These are phyloP conservation scores for Branchellion lobata DNA, from an alignment of 2,888 invertebrate species.

Conservation along the genomic window DNA sequence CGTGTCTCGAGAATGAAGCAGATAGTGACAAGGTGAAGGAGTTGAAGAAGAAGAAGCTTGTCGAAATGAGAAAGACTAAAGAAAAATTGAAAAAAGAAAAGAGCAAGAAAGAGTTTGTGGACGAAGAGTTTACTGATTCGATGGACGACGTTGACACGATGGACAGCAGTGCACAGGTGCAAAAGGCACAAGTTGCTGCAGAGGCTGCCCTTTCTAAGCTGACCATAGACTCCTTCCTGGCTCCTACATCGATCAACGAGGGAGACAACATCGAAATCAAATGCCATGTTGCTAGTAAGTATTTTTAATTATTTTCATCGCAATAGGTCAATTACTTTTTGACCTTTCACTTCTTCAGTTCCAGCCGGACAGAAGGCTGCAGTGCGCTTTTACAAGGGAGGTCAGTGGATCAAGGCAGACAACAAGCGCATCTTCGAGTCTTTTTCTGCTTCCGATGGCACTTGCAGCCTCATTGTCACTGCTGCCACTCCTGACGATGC, in stretches of 20 bases:
- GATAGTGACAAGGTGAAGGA: neutral
- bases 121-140: neutral
- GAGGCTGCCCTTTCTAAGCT: neutral
- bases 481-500: neutral
- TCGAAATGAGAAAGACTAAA: neutral
- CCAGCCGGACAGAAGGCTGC: neutral
- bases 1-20: neutral
- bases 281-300: conserved; percentile 45
- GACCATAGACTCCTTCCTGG: neutral
- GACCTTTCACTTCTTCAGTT: neutral
- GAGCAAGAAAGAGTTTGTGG: conserved; percentile 8
- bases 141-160: neutral
- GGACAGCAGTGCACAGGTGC: neutral
- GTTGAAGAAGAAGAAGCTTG: neutral
- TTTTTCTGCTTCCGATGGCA: neutral
- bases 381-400: neutral
- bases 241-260: conserved; percentile 38
- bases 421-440: neutral
- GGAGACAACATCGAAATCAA: conserved; percentile 45
- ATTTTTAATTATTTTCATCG: neutral
- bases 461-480: neutral
- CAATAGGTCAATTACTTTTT: neutral
- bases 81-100: neutral
- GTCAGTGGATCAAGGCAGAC: neutral
- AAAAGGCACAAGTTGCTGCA: neutral